Evolutionary conservation across 2,113 vertebrate genomes (phyloP), one percentile per base, ranked within the genome.

Genomic region (Grammomys surdaster): DNA sequence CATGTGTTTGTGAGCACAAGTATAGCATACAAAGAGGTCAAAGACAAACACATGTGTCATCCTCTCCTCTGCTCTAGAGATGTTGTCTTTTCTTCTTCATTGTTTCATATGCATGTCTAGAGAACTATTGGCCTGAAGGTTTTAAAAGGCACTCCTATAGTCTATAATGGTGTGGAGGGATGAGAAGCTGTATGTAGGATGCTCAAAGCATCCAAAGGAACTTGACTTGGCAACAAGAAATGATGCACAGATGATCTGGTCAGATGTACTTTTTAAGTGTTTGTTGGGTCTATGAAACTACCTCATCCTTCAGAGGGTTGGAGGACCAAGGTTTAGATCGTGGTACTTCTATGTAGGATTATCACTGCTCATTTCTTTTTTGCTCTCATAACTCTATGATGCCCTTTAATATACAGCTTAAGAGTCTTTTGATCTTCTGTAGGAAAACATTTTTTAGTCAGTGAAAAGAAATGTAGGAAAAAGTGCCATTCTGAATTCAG

Each of bases 361-460:
- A 33, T 67, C 16, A 6, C 56, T 54, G 8, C 46, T 85, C 54
- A 46, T 75, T 48, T 28, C 72, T 54, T 7, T 9, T 19, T 46
- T 28, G n/a, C 28, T 70, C n/a, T 90, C n/a, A 40, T 26, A 70
- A 72, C 33, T 36, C 28, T 13, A 60, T 0, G 9, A 72, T 24
- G 7, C 17, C 58, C 28, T 46, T 93, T 86, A 65, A 36, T 70
- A 56, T 33, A 40, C 22, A 1, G 3, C 28, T 67, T 2, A n/a
- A n/a, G 2, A 58, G 22, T 75, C 40, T n/a, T 28, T 3, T 56
- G 56, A 75, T 24, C 17, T 77, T 95, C 19, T 91, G 16, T 36
- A 94, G 75, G 60, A 90, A 43, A 88, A 60, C 60, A 24, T 67
- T 26, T 76, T 69, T 87, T 58, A 96, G 48, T 40, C 20, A 86